Conservation (phyloP, 2,797 vertebrate species). For the Odontamblyopus lacepedii region DNA sequence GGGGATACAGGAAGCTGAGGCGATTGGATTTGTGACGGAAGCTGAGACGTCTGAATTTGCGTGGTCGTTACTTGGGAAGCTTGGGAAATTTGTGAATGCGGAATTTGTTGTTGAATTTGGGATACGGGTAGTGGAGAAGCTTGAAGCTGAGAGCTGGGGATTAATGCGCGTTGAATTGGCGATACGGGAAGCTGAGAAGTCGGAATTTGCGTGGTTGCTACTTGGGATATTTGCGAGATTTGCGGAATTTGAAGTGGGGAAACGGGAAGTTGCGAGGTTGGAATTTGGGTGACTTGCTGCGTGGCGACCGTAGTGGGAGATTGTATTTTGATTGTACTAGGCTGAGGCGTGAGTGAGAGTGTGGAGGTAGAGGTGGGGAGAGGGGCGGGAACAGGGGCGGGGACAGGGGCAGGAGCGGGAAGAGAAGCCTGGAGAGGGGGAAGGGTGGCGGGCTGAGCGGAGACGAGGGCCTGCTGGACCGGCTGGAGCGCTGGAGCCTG, state of each 20-base stretch:
- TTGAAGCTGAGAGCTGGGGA: conserved; percentile 55
- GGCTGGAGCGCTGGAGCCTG: conserved; percentile 60
- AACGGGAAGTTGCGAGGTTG: conserved; percentile 30
- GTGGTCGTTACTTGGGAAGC: conserved; percentile 1
- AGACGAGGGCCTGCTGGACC: conserved; percentile 57
- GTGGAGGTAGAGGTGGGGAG: background rate
- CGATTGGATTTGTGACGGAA: conserved; percentile 55
- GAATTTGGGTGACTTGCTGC: conserved; percentile 63
- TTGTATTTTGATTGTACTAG: conserved; percentile 56
- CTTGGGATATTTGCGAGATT: background rate
- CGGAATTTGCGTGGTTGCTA: conserved; percentile 36
- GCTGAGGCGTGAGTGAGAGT: conserved; percentile 52
- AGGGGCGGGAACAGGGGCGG: conserved; percentile 72
- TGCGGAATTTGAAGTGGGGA: conserved; percentile 33
- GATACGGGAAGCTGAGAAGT: conserved; percentile 24
- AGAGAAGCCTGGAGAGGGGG: conserved; percentile 60
- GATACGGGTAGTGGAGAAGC: conserved; percentile 22
- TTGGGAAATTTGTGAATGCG: conserved; percentile 9
- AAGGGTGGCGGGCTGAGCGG: conserved; percentile 53
- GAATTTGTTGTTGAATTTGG: conserved; percentile 53
- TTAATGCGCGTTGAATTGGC: background rate
- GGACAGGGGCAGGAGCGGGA: conserved; percentile 60
- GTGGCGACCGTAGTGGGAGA: conserved; percentile 69
- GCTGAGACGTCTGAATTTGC: conserved; percentile 44
- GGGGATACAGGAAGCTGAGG: background rate